Conservation (phyloP, 1,140 invertebrate genomes). For the Drosophila carrolli region DNA sequence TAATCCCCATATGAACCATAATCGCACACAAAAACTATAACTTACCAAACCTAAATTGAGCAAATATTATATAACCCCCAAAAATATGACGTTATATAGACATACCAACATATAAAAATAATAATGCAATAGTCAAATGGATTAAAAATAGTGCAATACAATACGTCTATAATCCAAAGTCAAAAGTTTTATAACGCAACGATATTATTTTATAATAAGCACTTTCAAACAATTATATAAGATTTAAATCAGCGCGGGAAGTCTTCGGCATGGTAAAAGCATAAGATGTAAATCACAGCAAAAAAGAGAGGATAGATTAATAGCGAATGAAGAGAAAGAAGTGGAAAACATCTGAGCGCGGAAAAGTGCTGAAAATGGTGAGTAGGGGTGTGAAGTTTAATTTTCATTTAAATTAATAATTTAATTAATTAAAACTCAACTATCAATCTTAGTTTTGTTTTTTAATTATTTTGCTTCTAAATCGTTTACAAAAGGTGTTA, state of each 20-base stretch:
- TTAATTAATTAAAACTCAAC: background rate
- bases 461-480: no score
- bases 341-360: slow-evolving; percentile 31
- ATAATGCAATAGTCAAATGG: slow-evolving; percentile 20
- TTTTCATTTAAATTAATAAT: background rate
- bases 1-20: slow-evolving; percentile 21
- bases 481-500: no score
- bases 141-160: slow-evolving; percentile 31
- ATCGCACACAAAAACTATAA: slow-evolving; percentile 22
- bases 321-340: background rate
- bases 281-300: slow-evolving; percentile 31
- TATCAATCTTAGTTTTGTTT: background rate
- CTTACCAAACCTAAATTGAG: slow-evolving; percentile 21
- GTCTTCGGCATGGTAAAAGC: slow-evolving; percentile 32
- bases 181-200: slow-evolving; percentile 33
- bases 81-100: background rate
- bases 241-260: slow-evolving; percentile 19
- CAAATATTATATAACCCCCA: slow-evolving; percentile 24
- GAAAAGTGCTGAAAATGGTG: slow-evolving; percentile 42
- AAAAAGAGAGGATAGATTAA: background rate
- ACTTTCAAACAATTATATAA: slow-evolving; percentile 48
- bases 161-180: slow-evolving; percentile 26
- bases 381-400: background rate
- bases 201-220: slow-evolving; percentile 39
- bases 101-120: background rate